Percentiles rank a stretch among this genome's conserved stretches.
Conservation (phyloP, 2,888 invertebrate species). For the Hyppa rectilinea region DNA sequence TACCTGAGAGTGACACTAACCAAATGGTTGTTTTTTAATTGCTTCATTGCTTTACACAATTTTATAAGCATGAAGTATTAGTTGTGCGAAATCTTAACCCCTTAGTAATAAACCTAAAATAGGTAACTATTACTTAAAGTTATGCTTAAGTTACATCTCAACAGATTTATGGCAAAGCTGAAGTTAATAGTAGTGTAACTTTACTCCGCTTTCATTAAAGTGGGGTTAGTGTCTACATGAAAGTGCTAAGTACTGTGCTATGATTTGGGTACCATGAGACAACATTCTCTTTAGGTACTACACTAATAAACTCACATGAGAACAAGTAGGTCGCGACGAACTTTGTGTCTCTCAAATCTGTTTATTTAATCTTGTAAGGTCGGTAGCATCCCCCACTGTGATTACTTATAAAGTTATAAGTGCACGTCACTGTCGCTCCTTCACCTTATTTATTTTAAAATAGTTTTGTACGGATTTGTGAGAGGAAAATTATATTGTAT, state of each 20-base stretch:
- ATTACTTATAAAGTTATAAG: slow-evolving; percentile 20
- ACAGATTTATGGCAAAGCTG: no score
- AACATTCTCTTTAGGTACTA: not conserved
- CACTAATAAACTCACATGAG: not conserved
- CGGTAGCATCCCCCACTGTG: not conserved
- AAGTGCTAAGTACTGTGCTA: no score
- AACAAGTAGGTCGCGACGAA: not conserved
- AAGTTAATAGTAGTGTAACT: no score
- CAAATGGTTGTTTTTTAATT: not conserved
- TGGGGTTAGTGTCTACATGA: no score
- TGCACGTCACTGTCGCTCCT: slow-evolving; percentile 19
- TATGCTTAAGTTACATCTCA: no score
- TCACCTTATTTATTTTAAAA: slow-evolving; percentile 1
- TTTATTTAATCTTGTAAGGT: slow-evolving; percentile 21
- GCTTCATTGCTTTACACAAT: not conserved
- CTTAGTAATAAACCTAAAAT: no score
- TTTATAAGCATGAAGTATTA: no score
- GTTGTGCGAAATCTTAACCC: no score
- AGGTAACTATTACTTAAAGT: no score
- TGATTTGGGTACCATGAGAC: no score
- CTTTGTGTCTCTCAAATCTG: slow-evolving; percentile 17
- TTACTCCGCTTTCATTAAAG: no score
- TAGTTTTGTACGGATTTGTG: slow-evolving; percentile 4
- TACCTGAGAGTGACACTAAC: not conserved
- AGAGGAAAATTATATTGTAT: not conserved